A percentile compares a stretch with the other conserved stretches of the same genome.
Evolutionary conservation across 2,797 vertebrate species (phyloP).

Genomic region (Sparidentex hasta): DNA sequence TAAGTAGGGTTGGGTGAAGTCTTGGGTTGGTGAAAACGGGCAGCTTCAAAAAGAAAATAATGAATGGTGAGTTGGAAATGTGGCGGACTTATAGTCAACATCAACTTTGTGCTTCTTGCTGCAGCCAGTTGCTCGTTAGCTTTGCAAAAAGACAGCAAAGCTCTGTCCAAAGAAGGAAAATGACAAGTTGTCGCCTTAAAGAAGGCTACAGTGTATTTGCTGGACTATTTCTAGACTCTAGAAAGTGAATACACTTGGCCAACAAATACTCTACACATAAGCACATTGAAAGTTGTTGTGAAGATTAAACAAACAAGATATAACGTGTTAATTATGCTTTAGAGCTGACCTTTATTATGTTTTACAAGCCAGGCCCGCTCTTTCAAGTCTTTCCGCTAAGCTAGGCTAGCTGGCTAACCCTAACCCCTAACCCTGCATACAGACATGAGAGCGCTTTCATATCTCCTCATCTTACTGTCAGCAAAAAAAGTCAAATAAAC

Average conservation of each 20-base stretch:
- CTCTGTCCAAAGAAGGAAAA: no score
- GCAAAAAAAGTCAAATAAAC: background rate
- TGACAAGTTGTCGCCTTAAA: background rate
- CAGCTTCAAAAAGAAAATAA: no score
- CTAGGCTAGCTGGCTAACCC: background rate
- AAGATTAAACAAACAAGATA: background rate
- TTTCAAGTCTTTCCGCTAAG: background rate
- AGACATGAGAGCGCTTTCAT: background rate
- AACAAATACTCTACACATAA: background rate
- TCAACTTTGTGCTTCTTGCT: no score
- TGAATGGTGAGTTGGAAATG: no score
- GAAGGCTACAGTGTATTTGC: background rate
- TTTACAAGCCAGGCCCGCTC: background rate
- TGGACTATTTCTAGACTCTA: background rate
- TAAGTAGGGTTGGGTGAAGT: no score
- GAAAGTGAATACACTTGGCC: background rate
- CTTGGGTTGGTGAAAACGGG: no score
- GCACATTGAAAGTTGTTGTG: background rate
- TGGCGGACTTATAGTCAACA: no score
- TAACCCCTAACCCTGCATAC: no score
- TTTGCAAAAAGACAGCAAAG: no score
- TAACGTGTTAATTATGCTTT: background rate
- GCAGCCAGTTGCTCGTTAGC: no score
- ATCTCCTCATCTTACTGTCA: background rate
- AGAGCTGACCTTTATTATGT: background rate